These are phyloP conservation scores for Crematogaster levior DNA, from an alignment of 2,888 invertebrate species.

Conservation along the genomic window DNA sequence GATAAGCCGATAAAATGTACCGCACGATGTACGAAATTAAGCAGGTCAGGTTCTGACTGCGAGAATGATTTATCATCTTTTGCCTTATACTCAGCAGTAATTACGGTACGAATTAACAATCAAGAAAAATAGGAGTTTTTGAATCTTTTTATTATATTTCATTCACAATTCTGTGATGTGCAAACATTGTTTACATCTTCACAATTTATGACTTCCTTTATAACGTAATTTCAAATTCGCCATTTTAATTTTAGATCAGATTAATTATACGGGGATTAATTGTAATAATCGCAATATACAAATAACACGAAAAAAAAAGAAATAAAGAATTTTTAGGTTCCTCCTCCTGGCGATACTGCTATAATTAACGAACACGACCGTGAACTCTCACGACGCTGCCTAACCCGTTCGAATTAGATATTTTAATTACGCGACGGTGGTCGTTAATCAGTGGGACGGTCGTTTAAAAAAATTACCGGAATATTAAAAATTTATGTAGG, in stretches of 20 bases:
- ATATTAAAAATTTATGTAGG: slow-evolving; percentile 46
- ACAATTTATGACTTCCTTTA: neutral
- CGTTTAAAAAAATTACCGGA: slow-evolving; percentile 41
- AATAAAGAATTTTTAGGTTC: neutral
- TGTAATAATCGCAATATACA: neutral
- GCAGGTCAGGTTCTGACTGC: slow-evolving; percentile 22
- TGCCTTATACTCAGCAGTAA: neutral
- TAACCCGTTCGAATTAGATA: slow-evolving; percentile 48
- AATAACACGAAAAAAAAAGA: neutral
- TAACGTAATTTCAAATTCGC: neutral
- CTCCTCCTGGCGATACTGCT: neutral
- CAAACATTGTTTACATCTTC: neutral
- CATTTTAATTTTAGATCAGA: neutral
- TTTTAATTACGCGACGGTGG: slow-evolving; percentile 43
- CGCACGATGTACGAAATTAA: slow-evolving; percentile 32
- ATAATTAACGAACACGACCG: slow-evolving; percentile 29
- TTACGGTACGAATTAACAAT: neutral
- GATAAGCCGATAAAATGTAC: slow-evolving; percentile 34
- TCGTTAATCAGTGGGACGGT: slow-evolving; percentile 33
- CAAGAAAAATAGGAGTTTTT: neutral
- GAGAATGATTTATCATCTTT: neutral
- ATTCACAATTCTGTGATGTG: neutral
- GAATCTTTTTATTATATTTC: neutral
- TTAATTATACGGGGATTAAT: neutral
- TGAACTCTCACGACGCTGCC: slow-evolving; percentile 33